Conservation (phyloP, 2,113 vertebrate species). For the Hemiprocne comata region DNA sequence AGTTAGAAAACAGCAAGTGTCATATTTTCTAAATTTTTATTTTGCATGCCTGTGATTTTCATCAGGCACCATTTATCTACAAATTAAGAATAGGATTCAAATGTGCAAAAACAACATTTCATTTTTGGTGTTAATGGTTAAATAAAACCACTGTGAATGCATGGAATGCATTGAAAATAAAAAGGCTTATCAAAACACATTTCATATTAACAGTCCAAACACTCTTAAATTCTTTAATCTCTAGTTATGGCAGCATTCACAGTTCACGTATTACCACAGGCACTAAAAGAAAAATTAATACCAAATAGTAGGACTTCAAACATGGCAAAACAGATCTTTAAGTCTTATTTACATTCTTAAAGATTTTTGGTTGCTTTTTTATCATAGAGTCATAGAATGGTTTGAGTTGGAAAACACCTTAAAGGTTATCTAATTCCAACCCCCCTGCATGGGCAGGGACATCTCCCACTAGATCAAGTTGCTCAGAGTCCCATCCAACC, state of each 20-base stretch:
- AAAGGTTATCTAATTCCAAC: too few relatives aligned
- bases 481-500: too few relatives aligned
- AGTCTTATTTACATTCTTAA: not conserved
- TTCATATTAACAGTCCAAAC: not conserved
- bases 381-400: too few relatives aligned
- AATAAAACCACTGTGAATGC: not conserved
- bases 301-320: not conserved
- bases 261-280: not conserved
- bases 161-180: not conserved
- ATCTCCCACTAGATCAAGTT: too few relatives aligned
- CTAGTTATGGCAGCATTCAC: not conserved
- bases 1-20: not conserved
- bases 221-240: not conserved
- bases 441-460: too few relatives aligned
- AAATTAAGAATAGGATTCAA: not conserved
- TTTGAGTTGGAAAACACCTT: too few relatives aligned
- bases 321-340: not conserved
- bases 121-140: not conserved
- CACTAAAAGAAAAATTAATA: slow-evolving; percentile 3
- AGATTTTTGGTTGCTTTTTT: not conserved
- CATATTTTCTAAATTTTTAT: not conserved
- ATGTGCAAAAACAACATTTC: not conserved
- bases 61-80: not conserved
- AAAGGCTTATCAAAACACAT: not conserved
- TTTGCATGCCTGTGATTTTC: not conserved